Evolutionary conservation across 2,888 invertebrate genomes (phyloP).

Genomic region (Aleiodes alternator): DNA sequence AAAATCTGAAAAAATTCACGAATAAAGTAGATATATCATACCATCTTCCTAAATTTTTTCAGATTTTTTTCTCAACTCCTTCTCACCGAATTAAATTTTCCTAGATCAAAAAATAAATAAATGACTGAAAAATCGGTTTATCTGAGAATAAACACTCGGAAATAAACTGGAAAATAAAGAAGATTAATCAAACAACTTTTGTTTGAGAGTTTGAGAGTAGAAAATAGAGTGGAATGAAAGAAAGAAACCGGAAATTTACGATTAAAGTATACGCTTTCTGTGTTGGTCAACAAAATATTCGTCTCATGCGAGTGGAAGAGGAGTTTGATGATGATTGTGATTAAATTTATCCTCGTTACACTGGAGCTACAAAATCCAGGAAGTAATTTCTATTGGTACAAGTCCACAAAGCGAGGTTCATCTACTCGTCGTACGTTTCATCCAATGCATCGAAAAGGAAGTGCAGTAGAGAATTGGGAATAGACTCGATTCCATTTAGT

Average conservation of each 20-base stretch:
- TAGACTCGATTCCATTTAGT: constrained; percentile 50
- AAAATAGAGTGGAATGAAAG: too few species aligned
- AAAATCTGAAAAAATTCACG: too few species aligned
- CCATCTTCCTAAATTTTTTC: too few species aligned
- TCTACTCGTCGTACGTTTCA: constrained; percentile 14
- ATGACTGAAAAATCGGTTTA: too few species aligned
- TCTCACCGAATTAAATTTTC: too few species aligned
- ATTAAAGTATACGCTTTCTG: constrained; percentile 12
- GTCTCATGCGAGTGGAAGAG: not conserved
- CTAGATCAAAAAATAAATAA: too few species aligned
- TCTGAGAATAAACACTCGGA: too few species aligned
- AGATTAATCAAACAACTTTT: not conserved
- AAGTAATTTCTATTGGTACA: constrained; percentile 33
- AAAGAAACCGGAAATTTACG: not conserved
- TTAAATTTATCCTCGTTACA: constrained; percentile 26
- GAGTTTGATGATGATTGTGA: constrained; percentile 8
- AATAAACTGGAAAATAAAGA: not conserved
- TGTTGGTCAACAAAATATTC: constrained; percentile 27
- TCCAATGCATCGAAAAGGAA: constrained; percentile 21
- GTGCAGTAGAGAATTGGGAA: constrained; percentile 39
- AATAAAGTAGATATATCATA: too few species aligned
- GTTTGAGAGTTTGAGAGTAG: not conserved
- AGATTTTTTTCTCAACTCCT: too few species aligned
- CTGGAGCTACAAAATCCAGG: constrained; percentile 38
- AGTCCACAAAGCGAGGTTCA: constrained; percentile 30